Evolutionary conservation across 1,140 invertebrate species (phyloP).

Genomic region (Drosophila sp.): DNA sequence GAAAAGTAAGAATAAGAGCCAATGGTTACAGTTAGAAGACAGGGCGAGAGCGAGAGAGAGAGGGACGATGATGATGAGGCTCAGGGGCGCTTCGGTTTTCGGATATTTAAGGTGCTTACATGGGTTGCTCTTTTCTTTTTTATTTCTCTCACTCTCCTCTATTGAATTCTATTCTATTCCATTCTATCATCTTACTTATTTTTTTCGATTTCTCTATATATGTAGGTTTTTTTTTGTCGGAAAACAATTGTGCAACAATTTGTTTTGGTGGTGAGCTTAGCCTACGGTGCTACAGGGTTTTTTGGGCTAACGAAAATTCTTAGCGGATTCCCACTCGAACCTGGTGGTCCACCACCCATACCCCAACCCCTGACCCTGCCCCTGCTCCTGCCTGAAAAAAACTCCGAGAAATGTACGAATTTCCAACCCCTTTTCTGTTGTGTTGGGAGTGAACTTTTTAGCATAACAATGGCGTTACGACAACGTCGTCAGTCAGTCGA

Average conservation of each 20-base stretch:
- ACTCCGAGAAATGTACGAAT: conserved; percentile 13
- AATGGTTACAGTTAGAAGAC: conserved; percentile 44
- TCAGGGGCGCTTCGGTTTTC: conserved; percentile 47
- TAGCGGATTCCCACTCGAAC: conserved; percentile 56
- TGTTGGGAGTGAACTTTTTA: conserved; percentile 48
- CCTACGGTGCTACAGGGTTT: conserved; percentile 28
- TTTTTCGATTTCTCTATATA: conserved; percentile 22
- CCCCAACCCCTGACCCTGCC: background rate
- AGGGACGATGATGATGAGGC: background rate
- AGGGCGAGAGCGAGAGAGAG: background rate
- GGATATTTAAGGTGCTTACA: conserved; percentile 78
- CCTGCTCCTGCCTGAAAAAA: background rate
- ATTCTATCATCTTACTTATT: conserved; percentile 1
- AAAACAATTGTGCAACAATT: conserved; percentile 70
- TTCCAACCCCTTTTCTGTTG: conserved; percentile 59
- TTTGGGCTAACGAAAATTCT: conserved; percentile 47
- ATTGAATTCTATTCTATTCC: background rate
- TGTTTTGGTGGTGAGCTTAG: conserved; percentile 76
- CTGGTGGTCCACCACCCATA: conserved; percentile 34
- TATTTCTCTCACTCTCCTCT: background rate
- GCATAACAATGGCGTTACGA: conserved; percentile 79
- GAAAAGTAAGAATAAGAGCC: conserved; percentile 42
- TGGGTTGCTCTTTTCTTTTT: conserved; percentile 65
- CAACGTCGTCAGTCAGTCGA: conserved; percentile 36
- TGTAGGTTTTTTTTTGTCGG: conserved; percentile 13